phyloP scores from a whole-genome alignment of 2,113 vertebrate species.

The Spermophilus dauricus region DNA sequence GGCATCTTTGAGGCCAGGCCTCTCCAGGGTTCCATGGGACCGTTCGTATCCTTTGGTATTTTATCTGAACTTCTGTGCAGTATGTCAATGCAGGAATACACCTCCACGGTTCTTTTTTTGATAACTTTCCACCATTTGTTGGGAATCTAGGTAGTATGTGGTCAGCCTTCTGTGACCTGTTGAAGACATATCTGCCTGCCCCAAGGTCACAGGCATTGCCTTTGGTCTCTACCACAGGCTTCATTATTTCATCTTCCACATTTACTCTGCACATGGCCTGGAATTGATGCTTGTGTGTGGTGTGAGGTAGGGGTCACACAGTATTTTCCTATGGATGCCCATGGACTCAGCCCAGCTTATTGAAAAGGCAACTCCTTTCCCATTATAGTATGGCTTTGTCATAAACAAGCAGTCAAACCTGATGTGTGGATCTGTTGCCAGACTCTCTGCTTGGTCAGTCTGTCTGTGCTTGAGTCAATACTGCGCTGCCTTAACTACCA shows the following conservation, averaged over 20 bases:
- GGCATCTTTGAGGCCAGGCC: background rate
- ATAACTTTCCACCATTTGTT: background rate
- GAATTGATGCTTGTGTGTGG: background rate
- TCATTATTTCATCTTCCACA: background rate
- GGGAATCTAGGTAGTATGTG: background rate
- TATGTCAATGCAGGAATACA: background rate
- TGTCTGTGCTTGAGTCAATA: background rate
- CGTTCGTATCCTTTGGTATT: background rate
- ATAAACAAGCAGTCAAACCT: background rate
- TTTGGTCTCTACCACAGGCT: background rate
- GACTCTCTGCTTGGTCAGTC: background rate
- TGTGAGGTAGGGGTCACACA: background rate
- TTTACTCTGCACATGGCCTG: conserved; percentile 6
- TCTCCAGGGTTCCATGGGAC: background rate
- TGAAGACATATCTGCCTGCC: background rate
- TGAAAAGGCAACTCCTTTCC: background rate
- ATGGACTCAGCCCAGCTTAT: background rate
- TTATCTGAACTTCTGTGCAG: background rate
- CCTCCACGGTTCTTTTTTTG: background rate
- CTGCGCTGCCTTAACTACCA: no score
- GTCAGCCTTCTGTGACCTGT: background rate
- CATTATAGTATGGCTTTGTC: background rate
- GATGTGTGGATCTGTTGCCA: background rate
- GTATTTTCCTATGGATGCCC: background rate
- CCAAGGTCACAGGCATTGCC: background rate